These are phyloP conservation scores for Glyphotaelius pellucidus DNA, from an alignment of 2,888 invertebrate species.

Conservation along the genomic window DNA sequence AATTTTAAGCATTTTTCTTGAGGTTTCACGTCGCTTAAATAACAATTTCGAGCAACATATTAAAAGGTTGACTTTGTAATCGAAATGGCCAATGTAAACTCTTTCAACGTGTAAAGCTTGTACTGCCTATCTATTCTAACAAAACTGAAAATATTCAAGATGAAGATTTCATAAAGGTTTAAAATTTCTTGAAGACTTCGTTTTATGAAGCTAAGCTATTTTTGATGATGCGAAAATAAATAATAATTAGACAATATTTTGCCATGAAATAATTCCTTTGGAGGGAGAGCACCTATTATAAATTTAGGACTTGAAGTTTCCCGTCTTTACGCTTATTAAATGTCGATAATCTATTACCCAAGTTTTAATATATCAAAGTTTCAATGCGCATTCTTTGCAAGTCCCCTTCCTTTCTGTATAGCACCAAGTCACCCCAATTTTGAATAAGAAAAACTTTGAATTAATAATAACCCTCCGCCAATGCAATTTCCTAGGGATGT, in stretches of 20 bases:
- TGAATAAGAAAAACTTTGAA: slow-evolving; percentile 56
- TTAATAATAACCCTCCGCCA: slow-evolving; percentile 55
- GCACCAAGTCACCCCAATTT: slow-evolving; percentile 49
- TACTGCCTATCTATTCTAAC: background rate
- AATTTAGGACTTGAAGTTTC: background rate
- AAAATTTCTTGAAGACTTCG: background rate
- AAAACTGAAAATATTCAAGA: background rate
- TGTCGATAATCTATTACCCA: slow-evolving; percentile 49
- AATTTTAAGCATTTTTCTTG: background rate
- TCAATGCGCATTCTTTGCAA: slow-evolving; percentile 36
- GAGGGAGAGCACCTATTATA: background rate
- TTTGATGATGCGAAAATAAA: background rate
- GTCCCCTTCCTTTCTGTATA: slow-evolving; percentile 10
- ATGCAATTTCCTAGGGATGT: slow-evolving; percentile 48
- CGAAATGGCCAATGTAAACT: background rate
- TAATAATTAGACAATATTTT: background rate
- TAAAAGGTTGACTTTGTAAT: background rate
- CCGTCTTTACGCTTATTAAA: slow-evolving; percentile 35
- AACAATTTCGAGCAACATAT: background rate
- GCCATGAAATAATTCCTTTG: background rate
- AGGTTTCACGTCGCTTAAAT: background rate
- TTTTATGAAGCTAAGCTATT: background rate
- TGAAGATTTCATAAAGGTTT: background rate
- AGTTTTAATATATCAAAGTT: slow-evolving; percentile 48
- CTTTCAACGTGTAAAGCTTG: background rate